Conservation (phyloP, 2,888 invertebrate genomes). For the Orthonychiurus folsomi region DNA sequence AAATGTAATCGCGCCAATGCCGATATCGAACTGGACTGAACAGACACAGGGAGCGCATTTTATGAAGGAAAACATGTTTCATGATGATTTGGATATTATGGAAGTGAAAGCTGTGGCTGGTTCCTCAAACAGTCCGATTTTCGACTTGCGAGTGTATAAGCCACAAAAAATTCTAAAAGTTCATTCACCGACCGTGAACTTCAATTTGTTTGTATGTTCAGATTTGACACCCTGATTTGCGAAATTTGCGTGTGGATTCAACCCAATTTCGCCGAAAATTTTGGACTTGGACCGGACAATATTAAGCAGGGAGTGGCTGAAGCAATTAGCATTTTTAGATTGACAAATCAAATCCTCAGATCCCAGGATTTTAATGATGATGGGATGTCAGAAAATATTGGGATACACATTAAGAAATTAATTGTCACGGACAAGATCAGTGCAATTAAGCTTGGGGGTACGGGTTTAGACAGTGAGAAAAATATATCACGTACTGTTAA, state of each 20-base stretch:
- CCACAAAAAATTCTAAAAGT: neutral
- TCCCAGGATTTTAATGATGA: conserved; percentile 10
- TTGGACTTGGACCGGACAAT: conserved; percentile 19
- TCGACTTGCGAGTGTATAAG: conserved; percentile 11
- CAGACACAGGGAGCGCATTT: no score
- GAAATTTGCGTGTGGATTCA: conserved; percentile 27
- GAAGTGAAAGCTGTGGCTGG: neutral
- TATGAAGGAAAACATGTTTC: neutral
- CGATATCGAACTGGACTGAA: no score
- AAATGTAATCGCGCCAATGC: neutral
- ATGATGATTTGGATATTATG: neutral
- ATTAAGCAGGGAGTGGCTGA: conserved; percentile 16
- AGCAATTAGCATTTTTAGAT: neutral
- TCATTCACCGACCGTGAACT: neutral
- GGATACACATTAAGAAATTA: neutral
- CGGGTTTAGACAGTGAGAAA: neutral
- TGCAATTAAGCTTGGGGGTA: neutral
- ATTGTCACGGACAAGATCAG: conserved; percentile 4
- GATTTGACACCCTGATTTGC: conserved; percentile 17
- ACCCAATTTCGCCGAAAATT: conserved; percentile 28
- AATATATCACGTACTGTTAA: neutral
- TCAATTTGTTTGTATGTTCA: neutral
- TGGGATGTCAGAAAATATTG: conserved; percentile 1
- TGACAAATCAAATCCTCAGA: neutral
- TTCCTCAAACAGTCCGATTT: neutral